Conservation (phyloP, 2,113 vertebrate genomes). For the Xerus inauris region DNA sequence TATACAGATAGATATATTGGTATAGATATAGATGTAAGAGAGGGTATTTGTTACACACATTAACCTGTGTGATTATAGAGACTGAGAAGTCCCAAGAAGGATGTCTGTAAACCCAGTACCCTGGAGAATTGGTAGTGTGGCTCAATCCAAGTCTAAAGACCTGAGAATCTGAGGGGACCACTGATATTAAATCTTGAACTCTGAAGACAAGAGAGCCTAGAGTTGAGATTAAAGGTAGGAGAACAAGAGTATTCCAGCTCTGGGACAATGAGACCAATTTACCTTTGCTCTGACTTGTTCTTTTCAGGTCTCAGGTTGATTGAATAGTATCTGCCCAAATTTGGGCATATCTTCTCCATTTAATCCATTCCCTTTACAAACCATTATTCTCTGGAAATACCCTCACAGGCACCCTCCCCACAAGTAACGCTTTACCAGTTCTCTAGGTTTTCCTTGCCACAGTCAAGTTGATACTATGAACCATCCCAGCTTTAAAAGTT, state of each 20-base stretch:
- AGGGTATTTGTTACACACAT: background rate
- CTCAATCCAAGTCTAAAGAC: background rate
- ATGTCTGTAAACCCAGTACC: background rate
- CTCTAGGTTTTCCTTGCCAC: background rate
- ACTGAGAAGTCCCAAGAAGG: background rate
- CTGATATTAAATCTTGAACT: background rate
- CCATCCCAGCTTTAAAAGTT: background rate
- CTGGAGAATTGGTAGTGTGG: background rate
- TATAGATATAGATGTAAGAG: background rate
- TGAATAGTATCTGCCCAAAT: no score
- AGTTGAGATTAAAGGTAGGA: background rate
- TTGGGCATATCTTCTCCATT: background rate
- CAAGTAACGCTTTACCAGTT: background rate
- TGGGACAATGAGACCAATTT: background rate
- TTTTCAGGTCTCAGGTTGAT: background rate
- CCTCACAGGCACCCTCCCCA: background rate
- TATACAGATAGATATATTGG: background rate
- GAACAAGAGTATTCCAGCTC: background rate
- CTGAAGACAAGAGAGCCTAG: background rate
- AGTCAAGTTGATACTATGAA: background rate
- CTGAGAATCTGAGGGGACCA: background rate
- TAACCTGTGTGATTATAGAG: background rate
- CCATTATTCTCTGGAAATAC: background rate
- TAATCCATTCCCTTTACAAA: background rate
- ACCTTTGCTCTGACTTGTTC: background rate